Conservation (phyloP, 2,797 vertebrate genomes). For the Tenualosa thibaudeaui region DNA sequence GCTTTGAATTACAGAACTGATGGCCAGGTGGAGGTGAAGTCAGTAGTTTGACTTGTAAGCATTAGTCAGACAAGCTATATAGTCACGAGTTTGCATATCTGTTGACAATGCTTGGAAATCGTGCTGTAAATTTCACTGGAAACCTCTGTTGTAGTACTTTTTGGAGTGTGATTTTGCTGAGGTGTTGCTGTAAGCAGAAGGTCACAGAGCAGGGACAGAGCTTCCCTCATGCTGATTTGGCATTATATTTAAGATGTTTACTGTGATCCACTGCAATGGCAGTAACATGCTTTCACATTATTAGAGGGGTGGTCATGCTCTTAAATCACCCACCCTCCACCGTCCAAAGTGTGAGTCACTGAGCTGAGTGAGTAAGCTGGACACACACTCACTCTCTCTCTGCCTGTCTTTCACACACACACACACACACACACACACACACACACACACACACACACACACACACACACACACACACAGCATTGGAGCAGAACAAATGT, state of each 20-base stretch:
- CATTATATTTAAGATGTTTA: background rate
- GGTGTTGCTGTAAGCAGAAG: background rate
- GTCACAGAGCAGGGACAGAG: background rate
- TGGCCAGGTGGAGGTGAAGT: background rate
- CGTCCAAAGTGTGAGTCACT: background rate
- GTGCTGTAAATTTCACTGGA: background rate
- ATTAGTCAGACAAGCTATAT: background rate
- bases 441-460: background rate
- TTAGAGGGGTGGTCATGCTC: background rate
- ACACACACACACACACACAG: constrained; percentile 1
- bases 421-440: background rate
- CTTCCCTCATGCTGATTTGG: constrained; percentile 5
- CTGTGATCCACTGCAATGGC: background rate
- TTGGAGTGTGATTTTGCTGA: background rate
- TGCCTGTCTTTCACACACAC: too few species aligned
- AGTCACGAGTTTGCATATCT: background rate
- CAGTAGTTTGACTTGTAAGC: background rate
- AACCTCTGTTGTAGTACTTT: background rate
- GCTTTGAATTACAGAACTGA: background rate
- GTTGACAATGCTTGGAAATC: background rate
- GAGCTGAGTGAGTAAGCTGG: background rate
- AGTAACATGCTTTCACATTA: background rate
- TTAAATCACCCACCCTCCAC: background rate
- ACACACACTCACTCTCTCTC: background rate
- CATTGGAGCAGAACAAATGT: background rate